Conservation (phyloP, 2,888 invertebrate genomes). For the Drepanosiphum platanoidis region DNA sequence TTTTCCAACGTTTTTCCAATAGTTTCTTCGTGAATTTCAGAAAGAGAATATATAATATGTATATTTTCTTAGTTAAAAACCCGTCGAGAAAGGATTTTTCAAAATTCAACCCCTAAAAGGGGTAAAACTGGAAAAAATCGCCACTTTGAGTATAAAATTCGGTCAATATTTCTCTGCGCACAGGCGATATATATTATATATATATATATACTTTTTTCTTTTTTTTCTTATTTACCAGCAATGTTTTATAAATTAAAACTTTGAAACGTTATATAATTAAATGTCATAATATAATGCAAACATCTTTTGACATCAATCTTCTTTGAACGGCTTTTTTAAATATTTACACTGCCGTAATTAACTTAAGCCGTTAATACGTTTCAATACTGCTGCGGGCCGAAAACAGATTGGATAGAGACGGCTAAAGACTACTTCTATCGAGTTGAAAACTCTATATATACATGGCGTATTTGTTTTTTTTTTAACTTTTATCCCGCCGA, state of each 20-base stretch:
- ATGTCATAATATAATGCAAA: constrained; percentile 1
- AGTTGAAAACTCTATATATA: background rate
- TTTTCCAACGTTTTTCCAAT: too few species aligned
- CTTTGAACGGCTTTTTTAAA: background rate
- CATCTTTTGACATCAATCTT: constrained; percentile 12
- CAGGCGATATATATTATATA: too few species aligned
- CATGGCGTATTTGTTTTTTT: too few species aligned
- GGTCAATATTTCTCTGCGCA: too few species aligned
- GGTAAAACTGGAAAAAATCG: too few species aligned
- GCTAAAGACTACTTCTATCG: background rate
- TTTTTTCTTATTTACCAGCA: background rate
- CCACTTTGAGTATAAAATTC: too few species aligned
- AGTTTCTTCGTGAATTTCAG: too few species aligned
- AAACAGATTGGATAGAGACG: background rate
- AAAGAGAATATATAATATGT: too few species aligned
- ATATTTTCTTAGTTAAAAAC: too few species aligned
- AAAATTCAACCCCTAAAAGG: too few species aligned
- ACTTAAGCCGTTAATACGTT: background rate
- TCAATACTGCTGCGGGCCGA: background rate
- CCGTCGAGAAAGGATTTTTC: too few species aligned
- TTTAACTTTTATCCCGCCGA: background rate
- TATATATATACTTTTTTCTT: too few species aligned
- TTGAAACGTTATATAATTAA: constrained; percentile 19
- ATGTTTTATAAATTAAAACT: background rate
- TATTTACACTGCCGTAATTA: background rate